Conservation (phyloP, 2,888 invertebrate species). For the Ormyrus nitidulus region DNA sequence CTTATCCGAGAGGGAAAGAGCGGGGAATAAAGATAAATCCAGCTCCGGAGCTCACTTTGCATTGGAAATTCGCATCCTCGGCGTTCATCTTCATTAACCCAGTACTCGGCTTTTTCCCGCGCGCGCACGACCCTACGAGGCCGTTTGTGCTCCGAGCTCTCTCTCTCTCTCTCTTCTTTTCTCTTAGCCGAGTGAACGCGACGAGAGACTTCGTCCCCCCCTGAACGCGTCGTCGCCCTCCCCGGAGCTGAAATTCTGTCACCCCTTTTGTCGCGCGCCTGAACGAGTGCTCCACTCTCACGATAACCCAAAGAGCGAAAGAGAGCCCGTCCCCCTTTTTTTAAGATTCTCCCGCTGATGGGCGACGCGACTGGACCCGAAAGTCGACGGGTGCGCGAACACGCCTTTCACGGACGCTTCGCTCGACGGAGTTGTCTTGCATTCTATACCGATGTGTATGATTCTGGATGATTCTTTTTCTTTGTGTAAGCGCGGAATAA, state of each 20-base stretch:
- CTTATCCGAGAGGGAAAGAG: neutral
- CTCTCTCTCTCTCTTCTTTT: neutral
- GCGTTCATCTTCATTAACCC: slow-evolving; percentile 55
- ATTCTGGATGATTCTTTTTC: too few species aligned
- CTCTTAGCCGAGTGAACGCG: neutral
- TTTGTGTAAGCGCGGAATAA: too few species aligned
- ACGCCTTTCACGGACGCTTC: neutral
- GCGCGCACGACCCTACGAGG: neutral
- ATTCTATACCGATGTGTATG: too few species aligned
- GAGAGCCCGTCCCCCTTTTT: slow-evolving; percentile 10
- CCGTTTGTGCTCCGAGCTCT: neutral
- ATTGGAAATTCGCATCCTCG: slow-evolving; percentile 45
- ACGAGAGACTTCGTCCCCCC: slow-evolving; percentile 6
- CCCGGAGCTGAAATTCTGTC: slow-evolving; percentile 53
- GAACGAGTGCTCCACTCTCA: slow-evolving; percentile 1
- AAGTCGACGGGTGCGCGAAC: slow-evolving; percentile 5
- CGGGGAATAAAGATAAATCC: slow-evolving; percentile 43
- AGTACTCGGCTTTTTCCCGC: slow-evolving; percentile 34
- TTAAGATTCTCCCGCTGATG: slow-evolving; percentile 23
- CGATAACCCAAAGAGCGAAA: slow-evolving; percentile 25
- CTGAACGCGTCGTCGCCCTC: slow-evolving; percentile 34
- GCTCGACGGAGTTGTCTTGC: too few species aligned
- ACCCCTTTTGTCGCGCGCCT: slow-evolving; percentile 31
- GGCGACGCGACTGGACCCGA: neutral
- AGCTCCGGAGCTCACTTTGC: slow-evolving; percentile 21